These are phyloP conservation scores for Astropecten irregularis DNA, from an alignment of 53 echinoderm and acorn worm genomes.

Conservation along the genomic window DNA sequence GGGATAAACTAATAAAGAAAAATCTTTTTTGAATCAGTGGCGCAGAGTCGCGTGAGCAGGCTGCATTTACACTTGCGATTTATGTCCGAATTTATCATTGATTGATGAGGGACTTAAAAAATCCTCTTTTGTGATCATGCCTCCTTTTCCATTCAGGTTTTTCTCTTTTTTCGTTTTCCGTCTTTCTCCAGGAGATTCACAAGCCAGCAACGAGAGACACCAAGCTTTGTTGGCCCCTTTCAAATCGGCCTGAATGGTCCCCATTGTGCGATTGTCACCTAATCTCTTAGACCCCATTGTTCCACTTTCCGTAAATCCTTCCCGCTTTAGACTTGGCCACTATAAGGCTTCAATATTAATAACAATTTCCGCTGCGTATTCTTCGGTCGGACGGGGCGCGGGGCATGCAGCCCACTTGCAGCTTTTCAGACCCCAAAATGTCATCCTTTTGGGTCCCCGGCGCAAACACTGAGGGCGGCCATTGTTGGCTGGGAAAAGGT, in stretches of 20 bases:
- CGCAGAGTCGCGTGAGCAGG: too few relatives aligned
- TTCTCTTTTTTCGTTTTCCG: too few relatives aligned
- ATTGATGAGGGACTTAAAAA: constrained; percentile 51
- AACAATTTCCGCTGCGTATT: constrained; percentile 53
- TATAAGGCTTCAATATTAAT: constrained; percentile 53
- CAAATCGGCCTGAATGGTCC: constrained; percentile 16
- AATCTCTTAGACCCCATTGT: constrained; percentile 40
- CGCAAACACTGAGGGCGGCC: constrained; percentile 43
- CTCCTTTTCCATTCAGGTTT: constrained; percentile 12
- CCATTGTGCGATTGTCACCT: constrained; percentile 53
- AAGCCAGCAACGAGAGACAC: constrained; percentile 5
- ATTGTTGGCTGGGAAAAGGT: constrained; percentile 27
- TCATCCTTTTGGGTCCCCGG: constrained; percentile 13
- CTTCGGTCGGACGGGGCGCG: too few relatives aligned
- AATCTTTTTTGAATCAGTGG: too few relatives aligned
- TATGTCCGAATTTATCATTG: constrained; percentile 24
- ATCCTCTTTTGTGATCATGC: not conserved
- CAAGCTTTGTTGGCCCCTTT: constrained; percentile 27
- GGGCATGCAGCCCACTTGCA: constrained; percentile 24
- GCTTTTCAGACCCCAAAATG: constrained; percentile 35
- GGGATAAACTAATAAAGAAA: too few relatives aligned
- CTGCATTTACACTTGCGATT: too few relatives aligned
- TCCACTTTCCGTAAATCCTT: constrained; percentile 35
- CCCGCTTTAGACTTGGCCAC: too few relatives aligned
- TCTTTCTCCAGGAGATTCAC: too few relatives aligned